These are phyloP conservation scores for Typhlomys cinereus DNA, from an alignment of 2,113 vertebrate species.

Conservation along the genomic window DNA sequence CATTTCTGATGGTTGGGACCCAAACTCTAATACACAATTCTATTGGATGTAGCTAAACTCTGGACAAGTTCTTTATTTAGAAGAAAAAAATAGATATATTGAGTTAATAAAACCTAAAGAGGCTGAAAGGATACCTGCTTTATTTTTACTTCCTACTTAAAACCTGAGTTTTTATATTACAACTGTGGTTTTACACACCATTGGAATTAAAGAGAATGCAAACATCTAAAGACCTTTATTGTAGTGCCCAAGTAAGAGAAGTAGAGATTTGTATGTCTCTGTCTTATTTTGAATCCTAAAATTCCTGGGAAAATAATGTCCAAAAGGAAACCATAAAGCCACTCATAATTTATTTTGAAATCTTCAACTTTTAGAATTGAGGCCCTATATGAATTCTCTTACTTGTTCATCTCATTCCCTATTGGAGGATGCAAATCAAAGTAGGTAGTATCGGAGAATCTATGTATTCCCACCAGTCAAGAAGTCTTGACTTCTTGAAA, in stretches of 20 bases:
- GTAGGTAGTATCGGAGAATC: neutral
- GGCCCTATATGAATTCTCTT: neutral
- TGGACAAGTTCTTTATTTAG: neutral
- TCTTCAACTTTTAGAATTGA: neutral
- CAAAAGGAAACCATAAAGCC: neutral
- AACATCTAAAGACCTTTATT: neutral
- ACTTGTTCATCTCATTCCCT: neutral
- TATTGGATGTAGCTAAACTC: neutral
- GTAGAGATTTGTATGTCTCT: neutral
- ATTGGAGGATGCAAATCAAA: neutral
- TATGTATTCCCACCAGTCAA: neutral
- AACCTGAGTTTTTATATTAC: neutral
- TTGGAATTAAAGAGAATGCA: neutral
- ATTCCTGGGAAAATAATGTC: neutral
- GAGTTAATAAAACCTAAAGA: neutral
- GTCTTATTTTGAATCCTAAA: constrained; percentile 11
- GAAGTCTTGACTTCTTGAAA: neutral
- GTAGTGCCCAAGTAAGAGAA: neutral
- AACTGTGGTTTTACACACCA: neutral
- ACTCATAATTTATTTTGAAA: constrained; percentile 37
- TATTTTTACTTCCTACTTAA: constrained; percentile 33
- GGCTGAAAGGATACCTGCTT: constrained; percentile 12
- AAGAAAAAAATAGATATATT: neutral
- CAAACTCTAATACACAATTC: neutral
- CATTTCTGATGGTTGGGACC: neutral